phyloP scores from a whole-genome alignment of 2,888 invertebrate genomes.

The Eudemis profundana region DNA sequence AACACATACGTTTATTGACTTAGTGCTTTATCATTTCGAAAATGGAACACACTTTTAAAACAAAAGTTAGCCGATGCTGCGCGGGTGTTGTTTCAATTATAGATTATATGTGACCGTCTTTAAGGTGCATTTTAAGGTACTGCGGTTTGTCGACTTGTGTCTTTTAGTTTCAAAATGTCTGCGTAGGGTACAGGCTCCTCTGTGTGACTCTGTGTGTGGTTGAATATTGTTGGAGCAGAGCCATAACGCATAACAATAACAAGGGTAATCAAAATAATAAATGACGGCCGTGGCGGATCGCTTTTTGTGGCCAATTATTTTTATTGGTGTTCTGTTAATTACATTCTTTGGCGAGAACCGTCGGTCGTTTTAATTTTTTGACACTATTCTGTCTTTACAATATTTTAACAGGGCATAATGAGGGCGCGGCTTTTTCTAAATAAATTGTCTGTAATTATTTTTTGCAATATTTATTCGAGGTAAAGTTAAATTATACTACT shows the following conservation, averaged over 20 bases:
- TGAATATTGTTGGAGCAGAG: conserved; percentile 54
- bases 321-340: conserved; percentile 81
- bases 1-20: not conserved
- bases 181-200: not conserved
- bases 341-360: conserved; percentile 74
- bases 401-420: conserved; percentile 16
- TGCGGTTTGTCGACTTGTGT: not conserved
- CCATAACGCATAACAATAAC: conserved; percentile 71
- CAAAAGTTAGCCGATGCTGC: not conserved
- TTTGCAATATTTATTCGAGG: not conserved
- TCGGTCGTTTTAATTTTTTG: conserved; percentile 54
- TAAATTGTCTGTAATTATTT: conserved; percentile 5
- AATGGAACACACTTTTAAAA: not conserved
- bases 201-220: conserved; percentile 15
- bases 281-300: conserved; percentile 72
- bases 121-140: not conserved
- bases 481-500: not conserved
- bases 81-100: not conserved
- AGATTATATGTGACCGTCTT: not conserved
- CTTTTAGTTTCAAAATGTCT: not conserved
- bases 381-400: conserved; percentile 48
- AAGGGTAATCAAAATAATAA: conserved; percentile 80
- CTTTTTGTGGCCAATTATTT: conserved; percentile 80
- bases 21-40: not conserved
- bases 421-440: conserved; percentile 1